Evolutionary conservation across 1,140 invertebrate genomes (phyloP).

Genomic region (Brachionus koreanus): DNA sequence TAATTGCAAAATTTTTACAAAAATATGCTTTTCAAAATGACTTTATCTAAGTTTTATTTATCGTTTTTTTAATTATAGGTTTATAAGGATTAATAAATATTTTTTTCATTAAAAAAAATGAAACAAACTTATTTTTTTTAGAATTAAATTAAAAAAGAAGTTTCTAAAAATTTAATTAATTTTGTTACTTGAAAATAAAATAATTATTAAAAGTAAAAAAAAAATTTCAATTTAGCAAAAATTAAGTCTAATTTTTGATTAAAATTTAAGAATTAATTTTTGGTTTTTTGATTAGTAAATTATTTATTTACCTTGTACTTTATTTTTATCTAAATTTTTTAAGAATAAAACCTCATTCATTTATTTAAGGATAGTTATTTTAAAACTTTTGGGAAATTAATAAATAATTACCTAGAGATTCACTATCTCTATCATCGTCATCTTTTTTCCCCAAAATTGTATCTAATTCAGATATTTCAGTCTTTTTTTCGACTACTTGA

Average conservation of each 20-base stretch:
- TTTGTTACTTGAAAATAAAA: neutral
- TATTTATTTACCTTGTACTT: conserved; percentile 39
- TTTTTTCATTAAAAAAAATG: too few species aligned
- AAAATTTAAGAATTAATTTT: neutral
- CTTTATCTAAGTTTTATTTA: too few species aligned
- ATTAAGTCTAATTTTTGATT: neutral
- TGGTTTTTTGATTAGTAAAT: neutral
- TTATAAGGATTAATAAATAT: too few species aligned
- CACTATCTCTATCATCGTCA: conserved; percentile 4
- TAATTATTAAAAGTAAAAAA: too few species aligned
- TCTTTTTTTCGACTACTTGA: neutral
- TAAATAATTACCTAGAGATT: neutral
- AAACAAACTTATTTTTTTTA: too few species aligned
- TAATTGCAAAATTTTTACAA: too few species aligned
- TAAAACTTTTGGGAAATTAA: neutral
- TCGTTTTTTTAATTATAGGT: too few species aligned
- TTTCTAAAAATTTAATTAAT: too few species aligned
- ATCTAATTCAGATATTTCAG: conserved; percentile 36
- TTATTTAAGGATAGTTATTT: neutral
- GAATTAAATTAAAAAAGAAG: too few species aligned
- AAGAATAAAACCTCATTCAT: neutral
- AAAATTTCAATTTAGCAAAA: neutral
- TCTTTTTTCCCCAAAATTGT: conserved; percentile 42
- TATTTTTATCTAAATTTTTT: conserved; percentile 1
- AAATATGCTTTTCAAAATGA: too few species aligned